Percentiles rank a stretch among this genome's conserved stretches.
These are phyloP conservation scores for Pseudomyrmex dendroicus DNA, from an alignment of 1,140 invertebrate species.

Conservation along the genomic window DNA sequence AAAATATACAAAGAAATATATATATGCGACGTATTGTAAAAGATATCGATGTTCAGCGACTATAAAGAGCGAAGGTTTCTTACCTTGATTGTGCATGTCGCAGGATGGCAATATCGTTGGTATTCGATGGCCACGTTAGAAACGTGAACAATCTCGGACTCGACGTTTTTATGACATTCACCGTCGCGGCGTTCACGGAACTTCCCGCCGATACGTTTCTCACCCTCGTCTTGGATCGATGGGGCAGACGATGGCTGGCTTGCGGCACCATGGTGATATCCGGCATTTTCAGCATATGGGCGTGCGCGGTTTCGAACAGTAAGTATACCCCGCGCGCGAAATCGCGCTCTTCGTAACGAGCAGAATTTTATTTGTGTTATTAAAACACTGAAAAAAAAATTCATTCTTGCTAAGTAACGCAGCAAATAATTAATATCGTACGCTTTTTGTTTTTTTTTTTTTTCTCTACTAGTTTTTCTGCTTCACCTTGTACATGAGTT, in stretches of 20 bases:
- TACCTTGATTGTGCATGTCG: constrained; percentile 23
- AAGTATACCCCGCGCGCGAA: constrained; percentile 68
- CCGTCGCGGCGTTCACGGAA: constrained; percentile 92
- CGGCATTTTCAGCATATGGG: constrained; percentile 92
- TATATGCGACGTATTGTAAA: constrained; percentile 9
- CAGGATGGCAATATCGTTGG: constrained; percentile 93
- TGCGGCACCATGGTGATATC: constrained; percentile 92
- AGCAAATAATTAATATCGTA: background rate
- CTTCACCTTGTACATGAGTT: too few relatives aligned
- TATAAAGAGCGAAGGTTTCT: constrained; percentile 1
- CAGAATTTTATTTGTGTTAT: too few relatives aligned
- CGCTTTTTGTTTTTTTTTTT: background rate
- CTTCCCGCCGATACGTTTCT: constrained; percentile 93
- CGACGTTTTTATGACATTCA: constrained; percentile 93
- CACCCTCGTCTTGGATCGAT: constrained; percentile 91
- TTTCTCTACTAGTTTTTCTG: background rate
- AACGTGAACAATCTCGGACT: constrained; percentile 92
- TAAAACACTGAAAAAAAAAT: too few relatives aligned
- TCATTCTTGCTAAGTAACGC: too few relatives aligned
- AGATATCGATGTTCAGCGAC: background rate
- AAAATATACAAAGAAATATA: background rate
- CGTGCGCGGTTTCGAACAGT: constrained; percentile 89
- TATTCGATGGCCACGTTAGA: constrained; percentile 94
- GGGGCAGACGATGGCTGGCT: constrained; percentile 93
- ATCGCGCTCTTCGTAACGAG: background rate